Conservation (phyloP, 2,113 vertebrate genomes). For the Pteropus alecto region DNA sequence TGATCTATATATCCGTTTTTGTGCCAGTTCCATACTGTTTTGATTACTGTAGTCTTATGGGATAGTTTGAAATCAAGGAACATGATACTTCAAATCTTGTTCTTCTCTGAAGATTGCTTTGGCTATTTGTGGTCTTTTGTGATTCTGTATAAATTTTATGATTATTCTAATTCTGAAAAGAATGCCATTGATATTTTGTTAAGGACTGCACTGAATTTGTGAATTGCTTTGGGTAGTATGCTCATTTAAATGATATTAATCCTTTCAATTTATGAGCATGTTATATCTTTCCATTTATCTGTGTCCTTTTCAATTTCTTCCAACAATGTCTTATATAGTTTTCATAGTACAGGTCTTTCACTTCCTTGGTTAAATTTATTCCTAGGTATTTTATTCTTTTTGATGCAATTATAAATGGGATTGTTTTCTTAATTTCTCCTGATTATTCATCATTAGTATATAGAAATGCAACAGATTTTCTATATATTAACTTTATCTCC, state of each 20-base stretch:
- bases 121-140: not conserved
- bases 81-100: not conserved
- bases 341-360: too few relatives aligned
- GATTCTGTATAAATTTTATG: not conserved
- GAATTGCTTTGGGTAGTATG: not conserved
- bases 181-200: not conserved
- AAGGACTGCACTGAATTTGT: not conserved
- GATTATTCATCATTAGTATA: too few relatives aligned
- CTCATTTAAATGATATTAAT: not conserved
- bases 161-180: not conserved
- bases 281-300: not conserved
- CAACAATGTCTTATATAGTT: too few relatives aligned
- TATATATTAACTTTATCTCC: not conserved
- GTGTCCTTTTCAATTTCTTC: not conserved
- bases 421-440: too few relatives aligned
- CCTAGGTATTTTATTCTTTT: too few relatives aligned
- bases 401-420: too few relatives aligned
- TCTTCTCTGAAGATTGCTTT: not conserved
- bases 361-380: too few relatives aligned
- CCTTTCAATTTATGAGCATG: not conserved
- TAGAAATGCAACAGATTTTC: not conserved
- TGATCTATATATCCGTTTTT: not conserved
- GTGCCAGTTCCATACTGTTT: not conserved
- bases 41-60: not conserved
- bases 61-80: not conserved